phyloP scores from a whole-genome alignment of 2,113 vertebrate species.

The Probosciger aterrimus region DNA sequence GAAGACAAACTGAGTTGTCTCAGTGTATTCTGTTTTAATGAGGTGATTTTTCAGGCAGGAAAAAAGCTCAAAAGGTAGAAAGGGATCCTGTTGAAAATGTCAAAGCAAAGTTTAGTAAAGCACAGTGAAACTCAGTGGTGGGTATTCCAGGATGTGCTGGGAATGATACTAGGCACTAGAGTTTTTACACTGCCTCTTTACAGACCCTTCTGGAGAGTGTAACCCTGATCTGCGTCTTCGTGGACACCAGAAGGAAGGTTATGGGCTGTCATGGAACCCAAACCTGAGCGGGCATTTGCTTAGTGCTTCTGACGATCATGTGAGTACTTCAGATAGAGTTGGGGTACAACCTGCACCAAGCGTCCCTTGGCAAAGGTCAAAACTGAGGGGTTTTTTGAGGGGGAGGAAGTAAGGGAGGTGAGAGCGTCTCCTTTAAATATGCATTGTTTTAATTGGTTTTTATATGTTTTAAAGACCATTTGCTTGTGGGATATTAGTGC shows the following conservation, averaged over 20 bases:
- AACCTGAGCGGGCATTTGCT: constrained; percentile 95
- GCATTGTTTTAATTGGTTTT: accelerated
- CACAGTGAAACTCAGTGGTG: neutral
- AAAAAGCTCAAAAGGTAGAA: neutral
- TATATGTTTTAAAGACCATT: constrained; percentile 82
- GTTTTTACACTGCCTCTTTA: neutral
- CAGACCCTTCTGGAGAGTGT: constrained; percentile 97
- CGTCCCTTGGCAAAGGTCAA: neutral
- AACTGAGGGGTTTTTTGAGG: neutral
- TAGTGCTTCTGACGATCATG: constrained; percentile 97
- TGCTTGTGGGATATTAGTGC: constrained; percentile 98
- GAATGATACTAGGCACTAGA: neutral
- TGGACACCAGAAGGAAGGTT: constrained; percentile 97
- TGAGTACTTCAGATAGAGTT: constrained; percentile 56
- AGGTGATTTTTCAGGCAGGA: neutral
- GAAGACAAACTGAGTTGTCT: neutral
- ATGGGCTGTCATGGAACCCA: constrained; percentile 97
- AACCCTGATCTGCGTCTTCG: constrained; percentile 93
- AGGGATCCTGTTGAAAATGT: neutral
- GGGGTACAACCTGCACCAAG: accelerated
- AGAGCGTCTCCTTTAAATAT: neutral
- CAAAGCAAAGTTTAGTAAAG: neutral
- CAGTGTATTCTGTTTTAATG: neutral
- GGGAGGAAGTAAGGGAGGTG: neutral
- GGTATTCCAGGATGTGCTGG: neutral